Evolutionary conservation across 2,797 vertebrate species (phyloP).

Genomic region (Lateolabrax maculatus): DNA sequence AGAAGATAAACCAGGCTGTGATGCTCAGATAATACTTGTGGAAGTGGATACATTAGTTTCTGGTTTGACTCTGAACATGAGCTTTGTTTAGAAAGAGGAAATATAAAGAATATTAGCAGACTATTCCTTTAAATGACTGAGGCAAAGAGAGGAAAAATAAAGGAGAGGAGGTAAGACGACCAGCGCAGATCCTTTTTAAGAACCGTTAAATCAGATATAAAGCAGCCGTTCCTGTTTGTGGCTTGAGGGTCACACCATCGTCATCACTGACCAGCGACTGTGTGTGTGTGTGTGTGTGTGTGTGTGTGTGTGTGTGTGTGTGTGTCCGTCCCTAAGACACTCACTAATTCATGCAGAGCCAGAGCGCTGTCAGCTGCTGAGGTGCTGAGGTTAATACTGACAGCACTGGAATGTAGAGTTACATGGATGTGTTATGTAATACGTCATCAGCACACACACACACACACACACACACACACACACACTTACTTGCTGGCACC

Average conservation of each 20-base stretch:
- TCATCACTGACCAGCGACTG: neutral
- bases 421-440: conserved; percentile 48
- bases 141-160: neutral
- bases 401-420: conserved; percentile 47
- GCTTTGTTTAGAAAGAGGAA: too few relatives aligned
- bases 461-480: conserved; percentile 6
- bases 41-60: too few relatives aligned
- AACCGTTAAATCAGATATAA: neutral
- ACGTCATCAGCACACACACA: conserved; percentile 9
- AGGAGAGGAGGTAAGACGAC: neutral
- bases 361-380: conserved; percentile 45
- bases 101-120: neutral
- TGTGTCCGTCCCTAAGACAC: neutral
- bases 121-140: neutral
- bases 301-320: neutral
- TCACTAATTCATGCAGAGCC: conserved; percentile 22
- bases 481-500: neutral
- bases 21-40: too few relatives aligned
- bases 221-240: neutral
- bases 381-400: conserved; percentile 54
- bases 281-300: neutral
- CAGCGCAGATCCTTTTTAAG: neutral
- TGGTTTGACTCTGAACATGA: too few relatives aligned
- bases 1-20: too few relatives aligned
- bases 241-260: neutral